phyloP scores from a whole-genome alignment of 2,888 invertebrate genomes.

The Macrosoma leucophasiata region DNA sequence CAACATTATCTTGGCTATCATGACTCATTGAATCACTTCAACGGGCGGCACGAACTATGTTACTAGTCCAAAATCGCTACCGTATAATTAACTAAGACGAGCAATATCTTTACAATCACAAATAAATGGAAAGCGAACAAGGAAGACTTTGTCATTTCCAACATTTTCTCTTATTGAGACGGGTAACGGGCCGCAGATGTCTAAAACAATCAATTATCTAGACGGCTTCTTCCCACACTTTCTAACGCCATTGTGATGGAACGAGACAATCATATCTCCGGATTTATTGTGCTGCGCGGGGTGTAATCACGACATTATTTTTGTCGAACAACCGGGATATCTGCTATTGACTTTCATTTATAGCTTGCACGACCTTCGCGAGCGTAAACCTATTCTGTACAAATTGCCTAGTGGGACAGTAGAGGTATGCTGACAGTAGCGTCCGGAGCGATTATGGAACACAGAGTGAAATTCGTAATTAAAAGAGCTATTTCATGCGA shows the following conservation, averaged over 20 bases:
- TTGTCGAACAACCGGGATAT: constrained; percentile 31
- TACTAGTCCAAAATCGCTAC: too few relatives aligned
- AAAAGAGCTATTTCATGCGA: too few relatives aligned
- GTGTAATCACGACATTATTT: constrained; percentile 41
- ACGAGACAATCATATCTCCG: constrained; percentile 55
- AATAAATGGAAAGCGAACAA: constrained; percentile 26
- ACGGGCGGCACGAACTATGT: too few relatives aligned
- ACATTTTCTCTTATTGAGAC: constrained; percentile 35
- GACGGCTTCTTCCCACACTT: constrained; percentile 65
- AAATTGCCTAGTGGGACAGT: too few relatives aligned
- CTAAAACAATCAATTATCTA: constrained; percentile 58
- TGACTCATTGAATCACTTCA: too few relatives aligned
- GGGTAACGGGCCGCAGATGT: constrained; percentile 28
- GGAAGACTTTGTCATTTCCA: constrained; percentile 28
- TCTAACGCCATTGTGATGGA: constrained; percentile 61
- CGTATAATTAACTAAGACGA: too few relatives aligned
- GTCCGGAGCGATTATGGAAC: too few relatives aligned
- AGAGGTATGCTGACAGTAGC: too few relatives aligned
- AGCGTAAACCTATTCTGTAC: not conserved
- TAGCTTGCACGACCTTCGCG: constrained; percentile 22
- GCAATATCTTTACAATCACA: constrained; percentile 29
- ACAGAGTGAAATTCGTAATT: too few relatives aligned
- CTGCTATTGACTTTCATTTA: constrained; percentile 32
- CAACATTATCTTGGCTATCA: too few relatives aligned
- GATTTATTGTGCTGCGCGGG: constrained; percentile 28